These are phyloP conservation scores for Tinamus major DNA, from an alignment of 2,797 vertebrate species.

Conservation along the genomic window DNA sequence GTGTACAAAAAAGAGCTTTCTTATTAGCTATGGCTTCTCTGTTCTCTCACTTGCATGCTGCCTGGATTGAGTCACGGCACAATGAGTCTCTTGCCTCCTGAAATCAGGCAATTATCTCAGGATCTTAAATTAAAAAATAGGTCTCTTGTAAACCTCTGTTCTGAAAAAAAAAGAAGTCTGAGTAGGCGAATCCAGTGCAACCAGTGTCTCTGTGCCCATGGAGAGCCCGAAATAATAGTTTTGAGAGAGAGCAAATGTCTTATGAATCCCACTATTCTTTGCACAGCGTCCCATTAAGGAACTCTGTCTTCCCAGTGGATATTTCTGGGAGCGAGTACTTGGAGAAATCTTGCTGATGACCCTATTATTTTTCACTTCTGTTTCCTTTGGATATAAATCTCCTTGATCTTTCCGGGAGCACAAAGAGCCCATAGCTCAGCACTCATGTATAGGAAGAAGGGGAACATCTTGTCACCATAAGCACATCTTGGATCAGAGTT, in stretches of 20 bases:
- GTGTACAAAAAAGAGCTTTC: neutral
- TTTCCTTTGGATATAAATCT: neutral
- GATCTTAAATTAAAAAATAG: constrained; percentile 7
- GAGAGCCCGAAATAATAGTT: neutral
- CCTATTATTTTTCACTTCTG: neutral
- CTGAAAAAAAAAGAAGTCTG: neutral
- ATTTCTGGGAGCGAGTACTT: neutral
- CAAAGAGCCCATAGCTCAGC: neutral
- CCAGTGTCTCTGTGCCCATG: neutral
- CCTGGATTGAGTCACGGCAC: constrained; percentile 27
- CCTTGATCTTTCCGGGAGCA: neutral
- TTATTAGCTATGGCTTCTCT: neutral
- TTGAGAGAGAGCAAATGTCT: neutral
- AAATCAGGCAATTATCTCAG: constrained; percentile 23
- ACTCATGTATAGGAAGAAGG: neutral
- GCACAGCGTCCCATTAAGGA: neutral
- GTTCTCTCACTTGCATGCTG: neutral
- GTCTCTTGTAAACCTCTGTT: neutral
- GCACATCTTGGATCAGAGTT: neutral
- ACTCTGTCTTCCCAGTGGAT: neutral
- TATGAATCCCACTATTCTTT: neutral
- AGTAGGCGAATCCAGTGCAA: neutral
- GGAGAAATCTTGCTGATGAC: neutral
- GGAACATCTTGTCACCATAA: neutral
- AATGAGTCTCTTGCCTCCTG: constrained; percentile 29